These are phyloP conservation scores for Chrysolina oricalcia DNA, from an alignment of 2,888 invertebrate species.

Conservation along the genomic window DNA sequence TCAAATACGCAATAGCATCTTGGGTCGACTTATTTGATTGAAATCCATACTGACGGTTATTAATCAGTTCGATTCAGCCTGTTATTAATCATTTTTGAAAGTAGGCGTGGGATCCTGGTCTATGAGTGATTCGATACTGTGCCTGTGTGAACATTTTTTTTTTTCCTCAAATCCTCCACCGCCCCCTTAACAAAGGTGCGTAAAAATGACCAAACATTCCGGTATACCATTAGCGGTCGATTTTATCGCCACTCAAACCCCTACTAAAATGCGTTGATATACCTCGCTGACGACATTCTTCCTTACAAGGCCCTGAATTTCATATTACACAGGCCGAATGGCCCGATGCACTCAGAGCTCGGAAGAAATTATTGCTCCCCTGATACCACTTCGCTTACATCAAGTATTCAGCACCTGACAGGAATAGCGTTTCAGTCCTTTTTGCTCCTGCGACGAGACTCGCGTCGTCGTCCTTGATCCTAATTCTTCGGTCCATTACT, in stretches of 20 bases:
- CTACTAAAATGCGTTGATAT: constrained; percentile 21
- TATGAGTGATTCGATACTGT: too few relatives aligned
- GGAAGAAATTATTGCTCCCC: constrained; percentile 56
- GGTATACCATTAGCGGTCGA: constrained; percentile 7
- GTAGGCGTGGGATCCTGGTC: too few relatives aligned
- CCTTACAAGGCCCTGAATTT: constrained; percentile 50
- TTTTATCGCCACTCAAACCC: constrained; percentile 2
- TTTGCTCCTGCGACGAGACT: constrained; percentile 14
- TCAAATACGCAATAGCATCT: too few relatives aligned
- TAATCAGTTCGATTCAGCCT: too few relatives aligned
- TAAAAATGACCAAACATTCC: background rate
- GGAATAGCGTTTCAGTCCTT: constrained; percentile 22
- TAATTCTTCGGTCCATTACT: constrained; percentile 10
- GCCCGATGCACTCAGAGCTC: constrained; percentile 57
- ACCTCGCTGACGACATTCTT: constrained; percentile 44
- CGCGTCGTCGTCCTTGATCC: constrained; percentile 30
- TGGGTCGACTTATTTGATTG: too few relatives aligned
- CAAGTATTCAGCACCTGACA: constrained; percentile 55
- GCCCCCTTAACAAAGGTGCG: background rate
- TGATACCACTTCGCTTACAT: constrained; percentile 55
- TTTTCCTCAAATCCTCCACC: too few relatives aligned
- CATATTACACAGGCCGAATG: constrained; percentile 46
- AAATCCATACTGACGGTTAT: too few relatives aligned
- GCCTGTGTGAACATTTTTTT: too few relatives aligned
- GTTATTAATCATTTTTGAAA: too few relatives aligned